phyloP scores from a whole-genome alignment of 2,113 vertebrate genomes.

The Syngnathus typhle region DNA sequence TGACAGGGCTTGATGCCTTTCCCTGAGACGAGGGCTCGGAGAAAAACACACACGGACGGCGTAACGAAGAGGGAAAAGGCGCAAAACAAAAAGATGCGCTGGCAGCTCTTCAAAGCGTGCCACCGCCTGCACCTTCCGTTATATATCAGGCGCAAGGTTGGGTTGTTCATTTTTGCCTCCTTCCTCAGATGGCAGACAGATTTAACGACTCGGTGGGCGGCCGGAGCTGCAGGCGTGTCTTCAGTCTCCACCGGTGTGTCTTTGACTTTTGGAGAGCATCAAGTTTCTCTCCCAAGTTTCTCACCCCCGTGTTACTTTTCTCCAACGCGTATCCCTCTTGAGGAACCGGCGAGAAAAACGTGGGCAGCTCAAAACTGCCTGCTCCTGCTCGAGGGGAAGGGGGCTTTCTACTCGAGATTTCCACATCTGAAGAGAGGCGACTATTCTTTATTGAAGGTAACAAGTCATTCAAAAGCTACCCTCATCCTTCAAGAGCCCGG shows the following conservation, averaged over 20 bases:
- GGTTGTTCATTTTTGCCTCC: constrained; percentile 41
- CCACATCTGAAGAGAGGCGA: neutral
- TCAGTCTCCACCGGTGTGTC: constrained; percentile 24
- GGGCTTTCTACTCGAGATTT: neutral
- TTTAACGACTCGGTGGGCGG: constrained; percentile 51
- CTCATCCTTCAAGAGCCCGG: constrained; percentile 55
- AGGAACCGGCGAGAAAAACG: constrained; percentile 11
- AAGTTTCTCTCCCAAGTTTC: constrained; percentile 26
- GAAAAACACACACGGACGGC: constrained; percentile 35
- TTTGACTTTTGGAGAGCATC: constrained; percentile 31
- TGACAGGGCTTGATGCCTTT: constrained; percentile 38
- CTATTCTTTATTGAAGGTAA: neutral
- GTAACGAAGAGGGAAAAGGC: constrained; percentile 17
- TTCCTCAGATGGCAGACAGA: constrained; percentile 57
- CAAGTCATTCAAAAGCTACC: constrained; percentile 13
- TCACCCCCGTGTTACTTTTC: constrained; percentile 16
- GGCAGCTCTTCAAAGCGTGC: constrained; percentile 55
- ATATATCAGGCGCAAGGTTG: constrained; percentile 54
- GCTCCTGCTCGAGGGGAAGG: constrained; percentile 3
- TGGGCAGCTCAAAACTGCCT: constrained; percentile 16
- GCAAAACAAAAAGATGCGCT: constrained; percentile 44
- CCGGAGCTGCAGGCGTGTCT: constrained; percentile 44
- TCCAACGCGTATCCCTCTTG: constrained; percentile 6
- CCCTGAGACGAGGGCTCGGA: constrained; percentile 22
- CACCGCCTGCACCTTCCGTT: constrained; percentile 11